Percentiles rank a stretch among this genome's conserved stretches.
These are phyloP conservation scores for Arion vulgaris DNA, from an alignment of 1,140 invertebrate species.

Conservation along the genomic window DNA sequence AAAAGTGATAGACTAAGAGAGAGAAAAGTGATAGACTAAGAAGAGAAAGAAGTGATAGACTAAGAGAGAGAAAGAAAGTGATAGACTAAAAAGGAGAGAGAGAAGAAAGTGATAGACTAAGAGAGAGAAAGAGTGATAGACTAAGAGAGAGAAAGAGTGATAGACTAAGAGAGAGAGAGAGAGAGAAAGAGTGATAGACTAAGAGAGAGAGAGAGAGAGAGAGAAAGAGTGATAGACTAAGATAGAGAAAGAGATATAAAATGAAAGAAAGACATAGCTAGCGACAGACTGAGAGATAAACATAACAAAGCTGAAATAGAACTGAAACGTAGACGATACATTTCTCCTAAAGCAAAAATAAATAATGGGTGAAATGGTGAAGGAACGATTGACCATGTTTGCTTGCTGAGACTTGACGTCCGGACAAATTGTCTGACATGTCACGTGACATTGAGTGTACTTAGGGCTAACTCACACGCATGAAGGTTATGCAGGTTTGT, in stretches of 20 bases:
- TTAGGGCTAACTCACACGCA: too few species aligned
- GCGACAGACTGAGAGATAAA: neutral
- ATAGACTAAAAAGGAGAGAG: neutral
- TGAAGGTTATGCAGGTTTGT: too few species aligned
- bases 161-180: neutral
- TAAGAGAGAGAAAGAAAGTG: neutral
- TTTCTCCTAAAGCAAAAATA: too few species aligned
- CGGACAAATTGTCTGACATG: too few species aligned
- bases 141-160: neutral
- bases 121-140: neutral
- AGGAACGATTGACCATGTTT: too few species aligned
- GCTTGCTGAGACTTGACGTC: too few species aligned
- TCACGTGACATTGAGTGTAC: too few species aligned
- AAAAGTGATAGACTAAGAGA: too few species aligned
- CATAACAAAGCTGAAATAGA: too few species aligned
- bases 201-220: constrained; percentile 16
- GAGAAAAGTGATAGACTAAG: neutral
- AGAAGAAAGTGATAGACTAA: neutral
- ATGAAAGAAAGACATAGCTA: neutral
- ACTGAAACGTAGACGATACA: too few species aligned
- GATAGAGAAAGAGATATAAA: neutral
- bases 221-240: constrained; percentile 10
- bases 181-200: neutral
- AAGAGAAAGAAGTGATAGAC: neutral
- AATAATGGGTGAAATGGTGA: too few species aligned